Evolutionary conservation across 2,888 invertebrate genomes (phyloP), one percentile per base, ranked within the genome.

Genomic region (Machimus rusticus): DNA sequence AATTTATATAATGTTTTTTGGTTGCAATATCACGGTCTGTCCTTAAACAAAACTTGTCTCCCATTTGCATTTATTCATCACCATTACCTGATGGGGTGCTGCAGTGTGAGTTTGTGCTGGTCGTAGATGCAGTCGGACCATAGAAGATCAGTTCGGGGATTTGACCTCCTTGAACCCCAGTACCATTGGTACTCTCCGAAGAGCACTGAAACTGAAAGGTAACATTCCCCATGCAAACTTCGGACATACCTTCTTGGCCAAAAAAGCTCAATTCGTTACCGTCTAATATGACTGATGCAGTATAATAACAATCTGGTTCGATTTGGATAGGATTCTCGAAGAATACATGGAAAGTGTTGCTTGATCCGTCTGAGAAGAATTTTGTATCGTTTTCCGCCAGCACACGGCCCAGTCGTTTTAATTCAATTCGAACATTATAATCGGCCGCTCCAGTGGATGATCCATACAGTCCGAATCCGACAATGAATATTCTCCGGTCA

Each of bases 171-270:
- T 99, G 98, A 5, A 99, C 98, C 9, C 98, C 98, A 0, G 99
- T 99, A 79, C 99, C 99, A 91, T 99, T 99, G 87, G 99, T 99
- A 93, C 98, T 98, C 92, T 99, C 99, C 6, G 98, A 97, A 86
- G 98, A 98, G 93, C 98, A 98, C 93, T 99, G 98, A 93, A 99
- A 99, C 93, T 98, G 98, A 93, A 99, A 99, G 89, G 97, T 98
- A 87, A 99, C 98, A 91, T 96, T 96, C 5, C 98, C 98, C 92
- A 97, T 97, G 87, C 96, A 96, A 74, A 98, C 97, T 93, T 99
- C 99, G 90, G 98, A 97, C 94, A 98, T 95, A 31, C 99, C 99
- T 93, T 99, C 99, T 93, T 99, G 99, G 6, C 99, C 99, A 92
- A 99, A 99, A 93, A 98, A 99, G 93, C 98, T 98, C 89, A 99